phyloP scores from a whole-genome alignment of 2,113 vertebrate genomes.

The Limnothrissa miodon region DNA sequence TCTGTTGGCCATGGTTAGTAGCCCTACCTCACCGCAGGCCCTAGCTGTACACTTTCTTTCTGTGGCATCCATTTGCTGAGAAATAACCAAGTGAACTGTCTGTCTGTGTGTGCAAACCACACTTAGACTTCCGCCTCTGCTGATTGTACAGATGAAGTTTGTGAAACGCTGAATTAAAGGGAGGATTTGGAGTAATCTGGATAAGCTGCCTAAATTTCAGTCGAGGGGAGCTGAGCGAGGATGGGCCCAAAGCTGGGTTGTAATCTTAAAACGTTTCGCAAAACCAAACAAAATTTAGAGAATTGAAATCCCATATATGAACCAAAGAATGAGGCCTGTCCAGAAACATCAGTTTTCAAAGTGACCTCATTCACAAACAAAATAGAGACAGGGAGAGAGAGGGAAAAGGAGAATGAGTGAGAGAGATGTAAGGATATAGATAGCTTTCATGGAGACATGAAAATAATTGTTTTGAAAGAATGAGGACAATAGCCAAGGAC shows the following conservation, averaged over 20 bases:
- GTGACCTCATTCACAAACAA: conserved; percentile 50
- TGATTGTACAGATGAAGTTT: conserved; percentile 40
- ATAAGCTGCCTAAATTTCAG: conserved; percentile 54
- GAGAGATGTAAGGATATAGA: conserved; percentile 31
- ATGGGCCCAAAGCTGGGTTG: conserved; percentile 38
- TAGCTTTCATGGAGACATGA: conserved; percentile 35
- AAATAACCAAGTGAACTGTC: background rate
- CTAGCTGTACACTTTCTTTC: background rate
- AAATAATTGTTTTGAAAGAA: conserved; percentile 60
- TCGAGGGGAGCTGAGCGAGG: conserved; percentile 47
- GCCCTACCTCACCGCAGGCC: too few species aligned
- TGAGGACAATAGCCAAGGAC: conserved; percentile 62
- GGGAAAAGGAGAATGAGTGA: too few species aligned
- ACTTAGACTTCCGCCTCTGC: too few species aligned
- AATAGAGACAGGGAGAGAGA: background rate
- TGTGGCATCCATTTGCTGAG: background rate
- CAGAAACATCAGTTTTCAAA: conserved; percentile 37
- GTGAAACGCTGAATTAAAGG: conserved; percentile 46
- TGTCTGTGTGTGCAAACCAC: too few species aligned
- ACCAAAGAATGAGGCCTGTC: background rate
- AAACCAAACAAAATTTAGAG: background rate
- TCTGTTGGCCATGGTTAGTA: too few species aligned
- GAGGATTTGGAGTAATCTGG: conserved; percentile 61
- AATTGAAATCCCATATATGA: conserved; percentile 31
- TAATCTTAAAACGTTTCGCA: conserved; percentile 17